Conservation (phyloP, 2,797 vertebrate species). For the Cirrhinus molitorella region DNA sequence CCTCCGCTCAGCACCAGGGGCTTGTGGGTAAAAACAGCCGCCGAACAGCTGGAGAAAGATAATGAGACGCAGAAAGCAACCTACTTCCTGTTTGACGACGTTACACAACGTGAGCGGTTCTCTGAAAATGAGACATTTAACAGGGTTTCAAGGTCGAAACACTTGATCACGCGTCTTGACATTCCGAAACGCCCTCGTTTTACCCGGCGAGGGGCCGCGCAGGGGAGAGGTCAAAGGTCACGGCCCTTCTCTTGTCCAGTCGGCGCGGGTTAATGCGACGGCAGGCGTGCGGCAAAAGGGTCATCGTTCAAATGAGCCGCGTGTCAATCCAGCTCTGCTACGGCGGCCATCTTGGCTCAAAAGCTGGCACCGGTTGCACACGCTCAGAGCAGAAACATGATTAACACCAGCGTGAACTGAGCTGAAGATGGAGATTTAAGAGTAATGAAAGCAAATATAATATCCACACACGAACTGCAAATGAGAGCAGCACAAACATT, state of each 20-base stretch:
- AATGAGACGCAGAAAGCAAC: slow-evolving; percentile 61
- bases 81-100: slow-evolving; percentile 52
- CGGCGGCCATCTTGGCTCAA: slow-evolving; percentile 29
- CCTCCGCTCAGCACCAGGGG: slow-evolving; percentile 60
- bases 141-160: slow-evolving; percentile 32
- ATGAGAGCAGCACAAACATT: neutral
- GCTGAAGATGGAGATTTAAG: neutral
- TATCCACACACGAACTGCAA: neutral
- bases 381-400: neutral
- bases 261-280: slow-evolving; percentile 15
- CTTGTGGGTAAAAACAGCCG: slow-evolving; percentile 61
- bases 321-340: neutral
- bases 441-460: slow-evolving; percentile 8
- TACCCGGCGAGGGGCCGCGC: neutral
- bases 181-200: neutral
- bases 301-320: slow-evolving; percentile 30
- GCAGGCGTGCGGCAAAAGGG: slow-evolving; percentile 32
- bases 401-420: neutral
- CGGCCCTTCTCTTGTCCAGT: slow-evolving; percentile 42
- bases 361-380: neutral
- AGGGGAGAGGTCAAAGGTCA: slow-evolving; percentile 42
- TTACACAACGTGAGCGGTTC: slow-evolving; percentile 15
- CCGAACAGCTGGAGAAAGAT: slow-evolving; percentile 67
- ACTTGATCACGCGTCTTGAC: slow-evolving; percentile 7
- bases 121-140: neutral